Evolutionary conservation across 2,113 vertebrate genomes (phyloP).

Genomic region (Spilogale gracilis): DNA sequence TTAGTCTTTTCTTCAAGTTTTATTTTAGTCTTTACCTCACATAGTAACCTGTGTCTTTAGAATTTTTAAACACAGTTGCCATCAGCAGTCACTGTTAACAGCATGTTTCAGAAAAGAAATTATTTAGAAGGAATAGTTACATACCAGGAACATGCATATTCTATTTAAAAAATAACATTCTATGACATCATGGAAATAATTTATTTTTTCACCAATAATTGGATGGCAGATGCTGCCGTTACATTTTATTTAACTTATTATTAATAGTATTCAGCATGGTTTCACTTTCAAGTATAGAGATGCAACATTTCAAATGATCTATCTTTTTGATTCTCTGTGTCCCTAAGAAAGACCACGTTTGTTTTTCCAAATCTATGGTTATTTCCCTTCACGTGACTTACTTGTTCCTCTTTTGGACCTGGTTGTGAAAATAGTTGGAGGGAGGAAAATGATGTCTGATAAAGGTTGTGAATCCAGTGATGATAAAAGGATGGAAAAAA

Average conservation of each 20-base stretch:
- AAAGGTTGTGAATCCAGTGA: slow-evolving; percentile 56
- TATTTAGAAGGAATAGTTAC: background rate
- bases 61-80: slow-evolving; percentile 63
- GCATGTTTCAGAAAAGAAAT: slow-evolving; percentile 33
- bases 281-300: slow-evolving; percentile 39
- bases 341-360: slow-evolving; percentile 4
- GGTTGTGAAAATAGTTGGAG: background rate
- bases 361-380: slow-evolving; percentile 63
- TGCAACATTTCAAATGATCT: slow-evolving; percentile 20
- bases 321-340: slow-evolving; percentile 37
- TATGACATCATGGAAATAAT: slow-evolving; percentile 44
- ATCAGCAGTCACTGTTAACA: background rate
- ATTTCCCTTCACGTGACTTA: slow-evolving; percentile 58
- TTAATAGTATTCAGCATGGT: slow-evolving; percentile 26
- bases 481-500: slow-evolving; percentile 13
- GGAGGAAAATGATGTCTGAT: slow-evolving; percentile 2
- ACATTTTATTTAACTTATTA: slow-evolving; percentile 12
- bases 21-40: slow-evolving; percentile 35
- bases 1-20: slow-evolving; percentile 33
- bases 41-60: slow-evolving; percentile 21
- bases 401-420: slow-evolving; percentile 35
- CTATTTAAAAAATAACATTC: slow-evolving; percentile 59
- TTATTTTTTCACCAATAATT: slow-evolving; percentile 59
- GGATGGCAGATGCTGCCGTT: background rate
- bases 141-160: background rate